Conservation (phyloP, 1,140 invertebrate genomes). For the Phortica variegata region DNA sequence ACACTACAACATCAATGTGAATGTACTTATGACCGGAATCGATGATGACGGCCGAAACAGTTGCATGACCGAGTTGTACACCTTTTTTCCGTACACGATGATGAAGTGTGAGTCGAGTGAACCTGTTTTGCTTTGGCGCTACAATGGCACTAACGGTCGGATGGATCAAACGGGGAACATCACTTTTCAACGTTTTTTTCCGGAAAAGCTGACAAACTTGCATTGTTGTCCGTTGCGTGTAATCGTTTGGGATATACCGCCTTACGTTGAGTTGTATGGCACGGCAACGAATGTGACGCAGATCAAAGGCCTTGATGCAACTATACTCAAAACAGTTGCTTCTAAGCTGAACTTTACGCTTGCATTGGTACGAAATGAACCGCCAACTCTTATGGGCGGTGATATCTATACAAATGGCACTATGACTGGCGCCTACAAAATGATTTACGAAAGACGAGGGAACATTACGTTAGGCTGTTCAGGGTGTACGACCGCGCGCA, state of each 20-base stretch:
- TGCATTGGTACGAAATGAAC: constrained; percentile 23
- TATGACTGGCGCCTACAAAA: constrained; percentile 30
- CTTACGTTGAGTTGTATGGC: constrained; percentile 16
- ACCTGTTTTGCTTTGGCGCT: constrained; percentile 3
- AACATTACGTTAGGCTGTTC: constrained; percentile 30
- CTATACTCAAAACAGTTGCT: constrained; percentile 19
- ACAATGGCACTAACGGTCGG: constrained; percentile 2
- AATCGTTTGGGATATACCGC: constrained; percentile 30
- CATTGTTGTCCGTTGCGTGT: constrained; percentile 27
- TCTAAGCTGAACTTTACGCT: constrained; percentile 25
- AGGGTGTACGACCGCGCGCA: constrained; percentile 24
- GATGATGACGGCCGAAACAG: neutral
- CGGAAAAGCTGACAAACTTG: constrained; percentile 20
- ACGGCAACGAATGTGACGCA: neutral
- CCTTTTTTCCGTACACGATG: constrained; percentile 18
- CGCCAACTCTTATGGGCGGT: constrained; percentile 21
- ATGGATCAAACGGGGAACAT: no score
- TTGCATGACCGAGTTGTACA: constrained; percentile 14
- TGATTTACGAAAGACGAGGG: constrained; percentile 23
- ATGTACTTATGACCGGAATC: constrained; percentile 14
- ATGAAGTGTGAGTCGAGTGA: neutral
- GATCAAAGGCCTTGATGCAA: constrained; percentile 27
- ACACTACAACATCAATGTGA: constrained; percentile 25
- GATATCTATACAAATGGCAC: constrained; percentile 24
- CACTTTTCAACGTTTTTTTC: constrained; percentile 5